Evolutionary conservation across 2,888 invertebrate genomes (phyloP).

Genomic region (Drosophila sordidapex): DNA sequence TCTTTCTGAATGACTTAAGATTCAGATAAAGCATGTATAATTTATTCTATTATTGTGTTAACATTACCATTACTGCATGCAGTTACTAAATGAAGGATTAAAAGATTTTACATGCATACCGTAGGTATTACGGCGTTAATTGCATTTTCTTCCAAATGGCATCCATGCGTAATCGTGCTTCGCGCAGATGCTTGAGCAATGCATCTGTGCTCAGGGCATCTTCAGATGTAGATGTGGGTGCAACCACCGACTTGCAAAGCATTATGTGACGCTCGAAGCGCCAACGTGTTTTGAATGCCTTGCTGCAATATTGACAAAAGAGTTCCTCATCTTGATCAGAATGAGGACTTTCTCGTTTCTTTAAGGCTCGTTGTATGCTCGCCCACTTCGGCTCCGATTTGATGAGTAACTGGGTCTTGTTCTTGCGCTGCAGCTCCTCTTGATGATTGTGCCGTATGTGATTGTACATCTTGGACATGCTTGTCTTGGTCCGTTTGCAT

Average conservation of each 20-base stretch:
- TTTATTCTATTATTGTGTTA: background rate
- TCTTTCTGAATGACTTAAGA: background rate
- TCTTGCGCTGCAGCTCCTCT: conserved; percentile 51
- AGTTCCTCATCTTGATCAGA: conserved; percentile 27
- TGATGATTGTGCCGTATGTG: conserved; percentile 77
- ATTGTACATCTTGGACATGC: conserved; percentile 78
- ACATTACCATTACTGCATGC: background rate
- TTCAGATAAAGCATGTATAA: background rate
- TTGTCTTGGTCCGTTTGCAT: conserved; percentile 79
- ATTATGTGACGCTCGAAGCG: conserved; percentile 54
- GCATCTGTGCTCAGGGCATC: conserved; percentile 24
- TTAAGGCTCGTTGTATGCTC: background rate
- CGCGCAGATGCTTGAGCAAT: conserved; percentile 51
- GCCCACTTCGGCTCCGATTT: conserved; percentile 61
- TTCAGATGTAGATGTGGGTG: background rate
- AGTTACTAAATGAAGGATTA: background rate
- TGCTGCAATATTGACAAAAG: conserved; percentile 65
- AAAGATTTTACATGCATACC: background rate
- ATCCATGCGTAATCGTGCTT: conserved; percentile 53
- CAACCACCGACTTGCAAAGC: conserved; percentile 25
- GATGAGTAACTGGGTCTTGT: conserved; percentile 60
- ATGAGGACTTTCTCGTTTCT: conserved; percentile 1
- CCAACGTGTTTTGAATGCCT: conserved; percentile 56
- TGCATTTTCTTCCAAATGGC: conserved; percentile 49
- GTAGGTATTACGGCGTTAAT: background rate